Evolutionary conservation across 2,113 vertebrate genomes (phyloP).

Genomic region (Carassius gibelio): DNA sequence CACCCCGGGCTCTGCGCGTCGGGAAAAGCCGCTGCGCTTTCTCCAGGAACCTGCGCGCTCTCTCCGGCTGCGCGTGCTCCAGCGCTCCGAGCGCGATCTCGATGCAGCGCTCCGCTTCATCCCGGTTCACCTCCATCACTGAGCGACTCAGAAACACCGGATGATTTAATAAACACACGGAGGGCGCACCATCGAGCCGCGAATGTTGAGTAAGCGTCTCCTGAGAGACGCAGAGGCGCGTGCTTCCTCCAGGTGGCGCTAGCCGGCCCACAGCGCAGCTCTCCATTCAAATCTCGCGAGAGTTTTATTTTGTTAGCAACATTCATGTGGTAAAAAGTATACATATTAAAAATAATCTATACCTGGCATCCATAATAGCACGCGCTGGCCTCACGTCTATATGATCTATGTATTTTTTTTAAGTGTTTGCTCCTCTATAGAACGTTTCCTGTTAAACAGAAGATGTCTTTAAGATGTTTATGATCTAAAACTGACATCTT

Average conservation of each 20-base stretch:
- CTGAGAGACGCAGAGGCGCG: not conserved
- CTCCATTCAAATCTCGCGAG: not conserved
- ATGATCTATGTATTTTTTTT: no score
- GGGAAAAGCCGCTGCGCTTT: conserved; percentile 92
- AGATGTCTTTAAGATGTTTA: no score
- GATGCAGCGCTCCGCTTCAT: conserved; percentile 93
- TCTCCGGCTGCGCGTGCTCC: conserved; percentile 77
- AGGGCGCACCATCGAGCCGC: conserved; percentile 22
- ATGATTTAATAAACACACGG: not conserved
- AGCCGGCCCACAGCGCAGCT: not conserved
- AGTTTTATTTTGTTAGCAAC: no score
- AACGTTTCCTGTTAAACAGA: no score
- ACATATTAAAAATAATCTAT: no score
- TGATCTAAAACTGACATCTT: no score
- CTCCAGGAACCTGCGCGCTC: conserved; percentile 87
- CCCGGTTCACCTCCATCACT: conserved; percentile 95
- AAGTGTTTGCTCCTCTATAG: no score
- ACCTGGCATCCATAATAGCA: not conserved
- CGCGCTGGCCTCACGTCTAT: no score
- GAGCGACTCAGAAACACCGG: conserved; percentile 43
- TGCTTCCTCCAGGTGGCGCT: not conserved
- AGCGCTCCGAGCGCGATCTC: conserved; percentile 84
- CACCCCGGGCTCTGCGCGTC: conserved; percentile 83
- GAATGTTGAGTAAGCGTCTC: not conserved
- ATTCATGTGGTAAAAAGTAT: not conserved